A percentile compares a stretch with the other conserved stretches of the same genome.
phyloP scores from a whole-genome alignment of 2,797 vertebrate species.

The Enteromius argenteus region DNA sequence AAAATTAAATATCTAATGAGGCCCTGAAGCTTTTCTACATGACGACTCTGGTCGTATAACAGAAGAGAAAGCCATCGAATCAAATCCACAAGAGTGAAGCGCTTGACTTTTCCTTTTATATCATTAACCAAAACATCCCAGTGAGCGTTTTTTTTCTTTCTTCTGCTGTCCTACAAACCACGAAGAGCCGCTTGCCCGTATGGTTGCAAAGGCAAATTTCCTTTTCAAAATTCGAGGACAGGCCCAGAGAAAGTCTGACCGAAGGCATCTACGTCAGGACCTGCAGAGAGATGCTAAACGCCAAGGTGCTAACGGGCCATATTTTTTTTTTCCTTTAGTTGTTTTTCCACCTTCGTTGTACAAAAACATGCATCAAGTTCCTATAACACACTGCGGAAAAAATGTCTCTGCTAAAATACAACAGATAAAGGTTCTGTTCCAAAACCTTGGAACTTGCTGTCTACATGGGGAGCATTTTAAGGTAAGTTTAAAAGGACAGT shows the following conservation, averaged over 20 bases:
- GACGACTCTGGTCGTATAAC: constrained; percentile 57
- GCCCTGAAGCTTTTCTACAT: constrained; percentile 65
- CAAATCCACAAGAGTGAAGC: constrained; percentile 39
- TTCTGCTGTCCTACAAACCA: constrained; percentile 16
- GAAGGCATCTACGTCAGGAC: background rate
- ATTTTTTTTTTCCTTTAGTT: background rate
- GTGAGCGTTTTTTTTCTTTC: background rate
- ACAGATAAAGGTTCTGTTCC: background rate
- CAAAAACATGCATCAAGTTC: constrained; percentile 8
- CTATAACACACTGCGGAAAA: constrained; percentile 30
- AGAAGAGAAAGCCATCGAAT: constrained; percentile 61
- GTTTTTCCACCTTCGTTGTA: constrained; percentile 13
- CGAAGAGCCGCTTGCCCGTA: constrained; percentile 27
- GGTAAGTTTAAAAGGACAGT: background rate
- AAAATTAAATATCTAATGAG: constrained; percentile 72
- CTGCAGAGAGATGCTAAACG: background rate
- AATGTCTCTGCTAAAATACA: background rate
- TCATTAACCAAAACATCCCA: constrained; percentile 44
- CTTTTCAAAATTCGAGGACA: background rate
- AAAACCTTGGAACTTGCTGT: background rate
- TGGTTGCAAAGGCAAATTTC: constrained; percentile 17
- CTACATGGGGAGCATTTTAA: background rate
- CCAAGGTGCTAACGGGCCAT: constrained; percentile 11
- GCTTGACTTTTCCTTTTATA: constrained; percentile 38
- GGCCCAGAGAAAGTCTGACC: background rate